These are phyloP conservation scores for Agrochola litura DNA, from an alignment of 2,888 invertebrate genomes.

Conservation along the genomic window DNA sequence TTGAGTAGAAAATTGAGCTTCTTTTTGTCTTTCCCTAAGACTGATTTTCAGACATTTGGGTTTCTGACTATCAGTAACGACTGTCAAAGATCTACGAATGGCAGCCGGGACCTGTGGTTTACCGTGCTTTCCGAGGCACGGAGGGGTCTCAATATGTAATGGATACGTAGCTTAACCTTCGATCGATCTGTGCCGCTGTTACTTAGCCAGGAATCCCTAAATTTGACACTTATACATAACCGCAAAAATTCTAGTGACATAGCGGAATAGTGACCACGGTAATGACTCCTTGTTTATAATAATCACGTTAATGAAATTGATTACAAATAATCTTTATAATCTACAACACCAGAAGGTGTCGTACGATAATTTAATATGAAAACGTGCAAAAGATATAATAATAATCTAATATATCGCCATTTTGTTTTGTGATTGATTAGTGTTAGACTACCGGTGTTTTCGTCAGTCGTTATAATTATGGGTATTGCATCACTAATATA, in stretches of 20 bases:
- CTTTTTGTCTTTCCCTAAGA: not conserved
- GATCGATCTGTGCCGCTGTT: not conserved
- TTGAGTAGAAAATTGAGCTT: not conserved
- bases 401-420: conserved; percentile 1
- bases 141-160: not conserved
- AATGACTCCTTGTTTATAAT: not conserved
- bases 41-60: too few species aligned
- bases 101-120: not conserved
- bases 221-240: not conserved
- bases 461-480: not conserved
- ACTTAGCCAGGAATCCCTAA: not conserved
- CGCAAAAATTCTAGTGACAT: not conserved
- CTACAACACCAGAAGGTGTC: not conserved
- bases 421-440: not conserved
- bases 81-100: not conserved
- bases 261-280: not conserved
- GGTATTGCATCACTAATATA: not conserved
- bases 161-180: not conserved
- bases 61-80: too few species aligned
- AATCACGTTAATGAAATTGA: not conserved
- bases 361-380: not conserved
- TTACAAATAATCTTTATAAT: not conserved
- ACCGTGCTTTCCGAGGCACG: not conserved
- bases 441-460: not conserved
- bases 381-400: conserved; percentile 3